Base-by-base conservation (phyloP, 2,888 invertebrate genomes). In the Caenorhabditis afra region DNA sequence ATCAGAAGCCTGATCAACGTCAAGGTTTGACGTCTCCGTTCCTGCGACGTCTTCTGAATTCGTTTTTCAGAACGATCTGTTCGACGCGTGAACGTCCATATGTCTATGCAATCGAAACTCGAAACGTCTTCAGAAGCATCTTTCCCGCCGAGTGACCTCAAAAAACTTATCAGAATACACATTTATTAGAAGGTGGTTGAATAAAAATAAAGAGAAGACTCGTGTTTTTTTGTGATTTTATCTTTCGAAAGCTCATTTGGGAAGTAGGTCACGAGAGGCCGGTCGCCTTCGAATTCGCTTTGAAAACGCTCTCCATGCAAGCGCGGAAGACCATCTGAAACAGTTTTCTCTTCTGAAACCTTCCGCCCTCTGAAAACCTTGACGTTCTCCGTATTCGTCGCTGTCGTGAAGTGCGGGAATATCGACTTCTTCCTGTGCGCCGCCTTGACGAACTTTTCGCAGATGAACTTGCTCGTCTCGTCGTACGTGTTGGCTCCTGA, bases 251-350 rank as follows among this genome's bases (percentile, higher is more conserved):
- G 29, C 3, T 7, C 29, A 7, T 7, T 8, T 11, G 3, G 41
- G 11, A 41, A 41, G 41, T 3, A 14, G 41, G 14, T 55, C 45
- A 76, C n/a, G 68, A 22, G n/a, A 79, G 68, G 4, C 79, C 79
- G 3, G 79, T 79, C 4, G 70, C 59, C 47, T 67, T 64, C n/a
- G 79, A 70, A n/a, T 79, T 79, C n/a, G 75, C 79, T 22, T 79
- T 79, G 70, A 79, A 79, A 5, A 79, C 79, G 49, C 70, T 75
- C 61, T 79, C 79, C 79, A 79, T 79, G 22, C 75, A 79, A 3
- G 66, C 75, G 2, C 79, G 79, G 61, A 79, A 79, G 0, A 79
- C 79, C 4, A 70, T 14, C 79, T 75, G 79, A 41, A 79, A 59
- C 11, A n/a, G n/a, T n/a, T n/a, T n/a, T n/a, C n/a, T n/a, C n/a